Conservation (phyloP, 2,797 vertebrate genomes). For the Loris lydekkerianus region DNA sequence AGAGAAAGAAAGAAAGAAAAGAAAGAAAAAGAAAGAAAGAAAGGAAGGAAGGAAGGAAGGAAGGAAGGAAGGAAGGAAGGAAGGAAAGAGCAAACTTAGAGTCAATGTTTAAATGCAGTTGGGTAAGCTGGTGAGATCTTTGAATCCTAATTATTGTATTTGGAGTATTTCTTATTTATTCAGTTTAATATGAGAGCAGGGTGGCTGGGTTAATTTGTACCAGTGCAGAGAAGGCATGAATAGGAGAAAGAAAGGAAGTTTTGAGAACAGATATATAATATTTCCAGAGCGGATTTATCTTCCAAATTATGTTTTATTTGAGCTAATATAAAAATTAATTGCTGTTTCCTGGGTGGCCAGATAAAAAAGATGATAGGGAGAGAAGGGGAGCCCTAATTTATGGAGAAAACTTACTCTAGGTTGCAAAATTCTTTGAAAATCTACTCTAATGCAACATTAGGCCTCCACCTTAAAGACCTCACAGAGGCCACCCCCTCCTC, state of each 20-base stretch:
- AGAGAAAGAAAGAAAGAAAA: too few species aligned
- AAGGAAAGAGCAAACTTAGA: background rate
- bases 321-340: slow-evolving; percentile 40
- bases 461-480: background rate
- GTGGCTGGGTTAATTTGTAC: background rate
- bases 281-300: background rate
- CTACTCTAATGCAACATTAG: background rate
- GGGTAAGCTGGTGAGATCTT: background rate
- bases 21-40: background rate
- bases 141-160: background rate
- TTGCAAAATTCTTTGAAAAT: background rate
- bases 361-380: background rate
- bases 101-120: background rate
- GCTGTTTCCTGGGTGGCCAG: background rate
- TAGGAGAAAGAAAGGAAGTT: background rate
- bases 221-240: background rate
- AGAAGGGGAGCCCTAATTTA: background rate
- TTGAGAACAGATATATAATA: background rate
- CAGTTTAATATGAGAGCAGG: background rate
- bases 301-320: slow-evolving; percentile 27
- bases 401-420: background rate
- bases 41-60: too few species aligned
- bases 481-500: background rate
- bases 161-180: background rate
- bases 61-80: too few species aligned